Evolutionary conservation across 1,140 invertebrate species (phyloP).

Genomic region (Mesaphorura yosii): DNA sequence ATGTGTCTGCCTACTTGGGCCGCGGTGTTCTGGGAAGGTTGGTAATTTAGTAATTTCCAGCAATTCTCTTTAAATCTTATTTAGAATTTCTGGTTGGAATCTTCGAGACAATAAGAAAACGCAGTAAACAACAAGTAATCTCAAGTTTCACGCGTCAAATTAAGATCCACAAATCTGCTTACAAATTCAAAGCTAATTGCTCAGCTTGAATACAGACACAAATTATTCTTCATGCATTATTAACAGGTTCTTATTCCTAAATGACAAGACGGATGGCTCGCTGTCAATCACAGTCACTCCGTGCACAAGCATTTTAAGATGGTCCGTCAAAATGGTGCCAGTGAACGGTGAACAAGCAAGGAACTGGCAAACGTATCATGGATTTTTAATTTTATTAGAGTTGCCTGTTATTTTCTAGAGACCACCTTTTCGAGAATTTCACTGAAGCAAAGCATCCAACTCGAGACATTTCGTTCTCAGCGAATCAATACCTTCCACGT

Average conservation of each 20-base stretch:
- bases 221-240: too few relatives aligned
- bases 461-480: conserved; percentile 27
- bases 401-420: too few relatives aligned
- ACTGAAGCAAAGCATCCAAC: too few relatives aligned
- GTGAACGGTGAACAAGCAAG: not conserved
- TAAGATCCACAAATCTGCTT: too few relatives aligned
- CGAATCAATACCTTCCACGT: conserved; percentile 20
- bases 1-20: conserved; percentile 25
- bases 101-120: not conserved
- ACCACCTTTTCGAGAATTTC: too few relatives aligned
- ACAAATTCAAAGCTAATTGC: too few relatives aligned
- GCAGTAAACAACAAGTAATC: not conserved
- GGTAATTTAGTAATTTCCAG: not conserved
- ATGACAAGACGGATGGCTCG: conserved; percentile 31
- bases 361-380: too few relatives aligned
- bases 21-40: conserved; percentile 26
- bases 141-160: too few relatives aligned
- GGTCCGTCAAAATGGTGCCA: conserved; percentile 33
- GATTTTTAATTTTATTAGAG: too few relatives aligned
- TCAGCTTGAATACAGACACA: too few relatives aligned
- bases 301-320: conserved; percentile 34
- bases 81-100: not conserved
- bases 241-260: conserved; percentile 35
- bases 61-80: not conserved
- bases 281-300: conserved; percentile 36